These are phyloP conservation scores for Gila orcuttii DNA, from an alignment of 2,113 vertebrate genomes.

Conservation along the genomic window DNA sequence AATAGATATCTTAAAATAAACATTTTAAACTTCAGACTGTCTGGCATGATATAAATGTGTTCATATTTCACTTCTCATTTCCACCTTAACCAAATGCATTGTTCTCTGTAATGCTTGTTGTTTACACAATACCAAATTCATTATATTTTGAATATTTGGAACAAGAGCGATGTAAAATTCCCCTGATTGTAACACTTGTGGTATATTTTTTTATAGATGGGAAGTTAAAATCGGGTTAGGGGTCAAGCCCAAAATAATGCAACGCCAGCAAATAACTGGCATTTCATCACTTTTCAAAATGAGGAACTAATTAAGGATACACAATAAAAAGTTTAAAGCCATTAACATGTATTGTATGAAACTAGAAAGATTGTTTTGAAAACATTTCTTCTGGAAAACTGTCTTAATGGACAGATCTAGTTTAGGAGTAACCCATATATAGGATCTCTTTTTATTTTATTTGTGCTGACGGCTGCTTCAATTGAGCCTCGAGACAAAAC, in stretches of 20 bases:
- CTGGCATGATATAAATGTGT: neutral
- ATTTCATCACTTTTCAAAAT: neutral
- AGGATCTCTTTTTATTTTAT: neutral
- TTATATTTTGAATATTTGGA: neutral
- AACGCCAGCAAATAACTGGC: neutral
- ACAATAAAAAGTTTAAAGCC: neutral
- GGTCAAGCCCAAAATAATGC: neutral
- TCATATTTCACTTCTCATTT: neutral
- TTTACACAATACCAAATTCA: neutral
- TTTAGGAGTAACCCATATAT: neutral
- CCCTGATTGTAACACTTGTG: neutral
- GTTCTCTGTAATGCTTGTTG: neutral
- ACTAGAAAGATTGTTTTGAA: neutral
- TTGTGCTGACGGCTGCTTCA: neutral
- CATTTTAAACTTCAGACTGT: neutral
- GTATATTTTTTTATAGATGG: neutral
- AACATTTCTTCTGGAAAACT: neutral
- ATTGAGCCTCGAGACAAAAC: neutral
- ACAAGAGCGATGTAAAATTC: neutral
- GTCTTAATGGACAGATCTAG: neutral
- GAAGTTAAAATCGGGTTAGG: neutral
- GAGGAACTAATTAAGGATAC: neutral
- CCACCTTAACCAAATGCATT: neutral
- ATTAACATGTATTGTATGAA: neutral
- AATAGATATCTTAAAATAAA: neutral